A percentile compares a stretch with the other conserved stretches of the same genome.
Conservation (phyloP, 1,140 invertebrate genomes). For the Octopus bimaculoides region DNA sequence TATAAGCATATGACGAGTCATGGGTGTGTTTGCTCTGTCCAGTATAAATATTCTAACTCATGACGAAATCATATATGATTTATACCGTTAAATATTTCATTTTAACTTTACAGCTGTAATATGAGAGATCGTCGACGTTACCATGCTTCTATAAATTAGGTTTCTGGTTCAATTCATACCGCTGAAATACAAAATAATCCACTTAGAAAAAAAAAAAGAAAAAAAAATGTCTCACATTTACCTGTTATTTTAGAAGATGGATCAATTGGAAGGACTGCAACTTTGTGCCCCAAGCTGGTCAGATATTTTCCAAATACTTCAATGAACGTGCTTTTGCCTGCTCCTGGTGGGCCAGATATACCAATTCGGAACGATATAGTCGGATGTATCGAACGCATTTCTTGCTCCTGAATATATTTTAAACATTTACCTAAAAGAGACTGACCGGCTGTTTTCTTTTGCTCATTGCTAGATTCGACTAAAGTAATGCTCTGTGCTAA, state of each 20-base stretch:
- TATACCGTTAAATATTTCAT: too few species aligned
- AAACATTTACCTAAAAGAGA: slow-evolving; percentile 57
- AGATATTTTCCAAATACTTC: slow-evolving; percentile 64
- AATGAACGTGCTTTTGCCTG: slow-evolving; percentile 69
- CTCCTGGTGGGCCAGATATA: slow-evolving; percentile 67
- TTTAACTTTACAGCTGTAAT: too few species aligned
- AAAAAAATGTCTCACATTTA: slow-evolving; percentile 38
- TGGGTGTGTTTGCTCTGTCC: too few species aligned
- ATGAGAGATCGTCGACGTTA: too few species aligned
- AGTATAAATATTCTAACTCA: too few species aligned
- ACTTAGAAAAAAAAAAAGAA: background rate
- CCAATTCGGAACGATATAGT: slow-evolving; percentile 59
- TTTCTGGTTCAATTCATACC: too few species aligned
- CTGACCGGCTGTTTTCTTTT: slow-evolving; percentile 57
- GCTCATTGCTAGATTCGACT: slow-evolving; percentile 60
- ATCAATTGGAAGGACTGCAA: slow-evolving; percentile 67
- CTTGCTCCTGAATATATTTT: slow-evolving; percentile 43
- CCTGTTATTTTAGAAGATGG: slow-evolving; percentile 65
- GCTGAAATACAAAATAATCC: too few species aligned
- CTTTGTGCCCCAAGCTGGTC: slow-evolving; percentile 59
- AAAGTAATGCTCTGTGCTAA: slow-evolving; percentile 63
- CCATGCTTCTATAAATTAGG: too few species aligned
- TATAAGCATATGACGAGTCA: too few species aligned
- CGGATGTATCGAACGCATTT: slow-evolving; percentile 32
- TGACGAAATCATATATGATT: too few species aligned